Evolutionary conservation across 2,888 invertebrate genomes (phyloP).

Genomic region (Sesamia inferens): DNA sequence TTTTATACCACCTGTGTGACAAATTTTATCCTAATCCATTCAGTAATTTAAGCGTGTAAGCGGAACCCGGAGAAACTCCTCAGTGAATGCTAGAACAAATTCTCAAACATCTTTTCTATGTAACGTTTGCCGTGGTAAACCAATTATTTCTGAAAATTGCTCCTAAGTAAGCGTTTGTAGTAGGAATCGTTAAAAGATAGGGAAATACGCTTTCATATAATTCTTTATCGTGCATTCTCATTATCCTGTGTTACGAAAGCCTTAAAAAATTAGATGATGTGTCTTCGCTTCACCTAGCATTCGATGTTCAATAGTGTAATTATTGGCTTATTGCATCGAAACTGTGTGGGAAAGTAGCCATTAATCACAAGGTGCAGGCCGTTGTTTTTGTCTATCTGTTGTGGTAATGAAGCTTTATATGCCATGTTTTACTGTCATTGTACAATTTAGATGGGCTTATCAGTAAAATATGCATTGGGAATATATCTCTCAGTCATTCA

Average conservation of each 20-base stretch:
- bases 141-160: background rate
- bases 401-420: too few relatives aligned
- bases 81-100: background rate
- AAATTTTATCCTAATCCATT: too few relatives aligned
- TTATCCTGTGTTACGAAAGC: background rate
- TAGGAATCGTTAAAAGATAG: background rate
- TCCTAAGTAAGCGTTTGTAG: background rate
- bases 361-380: too few relatives aligned
- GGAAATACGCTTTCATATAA: background rate
- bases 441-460: too few relatives aligned
- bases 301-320: background rate
- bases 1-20: too few relatives aligned
- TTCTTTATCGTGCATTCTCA: background rate
- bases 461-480: background rate
- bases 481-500: too few relatives aligned
- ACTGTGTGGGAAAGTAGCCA: too few relatives aligned
- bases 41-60: too few relatives aligned
- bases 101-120: too few relatives aligned
- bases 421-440: too few relatives aligned
- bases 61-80: background rate
- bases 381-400: too few relatives aligned
- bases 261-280: background rate
- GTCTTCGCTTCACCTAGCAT: background rate
- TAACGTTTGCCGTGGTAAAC: background rate
- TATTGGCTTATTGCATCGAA: too few relatives aligned